Percentiles rank a stretch among this genome's conserved stretches.
These are phyloP conservation scores for Rhadinocentrus ornatus DNA, from an alignment of 2,797 vertebrate genomes.

Conservation along the genomic window DNA sequence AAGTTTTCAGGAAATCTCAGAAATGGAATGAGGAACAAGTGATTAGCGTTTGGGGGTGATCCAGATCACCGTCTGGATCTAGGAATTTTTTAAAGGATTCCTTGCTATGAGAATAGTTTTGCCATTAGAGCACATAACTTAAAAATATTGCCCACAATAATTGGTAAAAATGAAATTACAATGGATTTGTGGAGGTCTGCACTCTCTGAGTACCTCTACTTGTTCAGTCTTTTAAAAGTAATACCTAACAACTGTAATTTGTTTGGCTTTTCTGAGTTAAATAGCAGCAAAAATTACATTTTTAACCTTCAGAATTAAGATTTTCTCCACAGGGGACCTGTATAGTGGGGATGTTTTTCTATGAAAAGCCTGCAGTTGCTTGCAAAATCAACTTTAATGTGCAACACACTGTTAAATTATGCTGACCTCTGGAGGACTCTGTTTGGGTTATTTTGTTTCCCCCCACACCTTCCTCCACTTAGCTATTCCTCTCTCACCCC, in stretches of 20 bases:
- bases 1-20: too few species aligned
- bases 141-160: too few species aligned
- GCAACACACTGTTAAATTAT: conserved; percentile 43
- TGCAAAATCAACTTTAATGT: conserved; percentile 37
- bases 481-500: conserved; percentile 20
- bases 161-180: too few species aligned
- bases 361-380: conserved; percentile 27
- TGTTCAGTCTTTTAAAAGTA: too few species aligned
- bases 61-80: too few species aligned
- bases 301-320: conserved; percentile 24
- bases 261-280: conserved; percentile 2
- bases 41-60: too few species aligned
- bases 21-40: too few species aligned
- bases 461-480: conserved; percentile 13
- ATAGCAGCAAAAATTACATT: conserved; percentile 7
- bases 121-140: too few species aligned
- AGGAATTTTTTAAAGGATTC: too few species aligned
- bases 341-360: neutral
- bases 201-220: too few species aligned
- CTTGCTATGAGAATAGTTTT: too few species aligned
- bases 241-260: neutral
- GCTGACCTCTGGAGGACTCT: conserved; percentile 37
- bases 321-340: conserved; percentile 16
- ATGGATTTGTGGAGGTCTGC: too few species aligned
- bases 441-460: neutral